These are phyloP conservation scores for Microcebus jonahi DNA, from an alignment of 2,113 vertebrate genomes.

Conservation along the genomic window DNA sequence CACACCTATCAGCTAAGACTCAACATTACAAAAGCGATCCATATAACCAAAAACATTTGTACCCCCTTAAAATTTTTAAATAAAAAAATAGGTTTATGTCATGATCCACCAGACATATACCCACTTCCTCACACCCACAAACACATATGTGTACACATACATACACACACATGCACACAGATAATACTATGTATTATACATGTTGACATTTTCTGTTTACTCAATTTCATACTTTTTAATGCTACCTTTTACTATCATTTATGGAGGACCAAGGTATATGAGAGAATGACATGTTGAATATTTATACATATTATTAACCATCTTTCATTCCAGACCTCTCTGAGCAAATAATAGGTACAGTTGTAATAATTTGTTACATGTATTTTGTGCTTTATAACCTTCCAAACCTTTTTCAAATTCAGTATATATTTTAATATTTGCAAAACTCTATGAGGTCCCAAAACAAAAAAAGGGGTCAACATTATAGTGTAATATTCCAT, in stretches of 20 bases:
- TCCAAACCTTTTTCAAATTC: not conserved
- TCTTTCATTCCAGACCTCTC: not conserved
- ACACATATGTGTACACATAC: not conserved
- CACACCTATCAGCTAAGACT: too few species aligned
- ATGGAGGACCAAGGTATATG: not conserved
- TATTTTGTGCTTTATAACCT: slow-evolving; percentile 41
- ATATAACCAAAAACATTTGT: too few species aligned
- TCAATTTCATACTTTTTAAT: not conserved
- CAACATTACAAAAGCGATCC: too few species aligned
- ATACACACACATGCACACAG: not conserved
- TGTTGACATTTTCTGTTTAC: not conserved
- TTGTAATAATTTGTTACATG: not conserved
- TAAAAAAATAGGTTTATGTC: not conserved
- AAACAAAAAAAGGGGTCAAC: not conserved
- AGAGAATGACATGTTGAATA: slow-evolving; percentile 6
- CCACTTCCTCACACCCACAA: not conserved
- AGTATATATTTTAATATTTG: slow-evolving; percentile 37
- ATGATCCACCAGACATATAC: not conserved
- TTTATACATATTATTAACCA: not conserved
- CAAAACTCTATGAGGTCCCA: not conserved
- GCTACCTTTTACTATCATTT: not conserved
- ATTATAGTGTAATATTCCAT: slow-evolving; percentile 3
- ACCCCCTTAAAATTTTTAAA: too few species aligned
- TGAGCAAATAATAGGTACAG: slow-evolving; percentile 8
- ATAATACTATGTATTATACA: not conserved